Evolutionary conservation across 2,888 invertebrate species (phyloP).

Genomic region (Deroplatys truncata): DNA sequence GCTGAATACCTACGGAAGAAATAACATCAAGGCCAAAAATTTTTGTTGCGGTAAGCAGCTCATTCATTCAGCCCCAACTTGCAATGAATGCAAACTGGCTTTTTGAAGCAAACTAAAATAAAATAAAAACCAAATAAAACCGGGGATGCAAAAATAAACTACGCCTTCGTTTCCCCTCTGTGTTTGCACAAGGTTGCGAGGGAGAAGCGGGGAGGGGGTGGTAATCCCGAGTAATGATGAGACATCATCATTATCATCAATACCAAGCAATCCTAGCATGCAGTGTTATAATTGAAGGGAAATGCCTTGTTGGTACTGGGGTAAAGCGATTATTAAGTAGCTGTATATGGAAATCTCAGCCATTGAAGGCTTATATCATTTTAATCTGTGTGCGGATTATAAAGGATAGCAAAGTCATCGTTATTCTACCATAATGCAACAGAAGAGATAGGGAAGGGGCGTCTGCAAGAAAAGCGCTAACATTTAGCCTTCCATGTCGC

Average conservation of each 20-base stretch:
- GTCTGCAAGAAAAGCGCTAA: not conserved
- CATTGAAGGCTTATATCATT: constrained; percentile 10
- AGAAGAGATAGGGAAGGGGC: not conserved
- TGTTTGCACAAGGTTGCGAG: not conserved
- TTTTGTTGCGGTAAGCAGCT: not conserved
- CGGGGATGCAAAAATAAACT: not conserved
- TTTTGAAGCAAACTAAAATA: not conserved
- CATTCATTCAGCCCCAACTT: not conserved
- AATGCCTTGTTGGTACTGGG: not conserved
- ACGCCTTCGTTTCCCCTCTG: not conserved
- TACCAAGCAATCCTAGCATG: not conserved
- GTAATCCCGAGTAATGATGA: not conserved
- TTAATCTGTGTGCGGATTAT: constrained; percentile 27
- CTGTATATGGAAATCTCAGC: constrained; percentile 2
- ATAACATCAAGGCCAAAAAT: not conserved
- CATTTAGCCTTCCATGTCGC: not conserved
- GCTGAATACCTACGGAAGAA: not conserved
- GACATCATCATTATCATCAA: not conserved
- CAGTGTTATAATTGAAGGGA: constrained; percentile 3
- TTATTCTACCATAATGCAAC: not conserved
- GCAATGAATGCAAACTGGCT: not conserved
- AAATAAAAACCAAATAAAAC: not conserved
- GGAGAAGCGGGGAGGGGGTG: not conserved
- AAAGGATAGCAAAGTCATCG: constrained; percentile 10
- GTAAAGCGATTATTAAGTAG: constrained; percentile 22